Conservation (phyloP, 2,888 invertebrate genomes). For the Anagyrus pseudococci region DNA sequence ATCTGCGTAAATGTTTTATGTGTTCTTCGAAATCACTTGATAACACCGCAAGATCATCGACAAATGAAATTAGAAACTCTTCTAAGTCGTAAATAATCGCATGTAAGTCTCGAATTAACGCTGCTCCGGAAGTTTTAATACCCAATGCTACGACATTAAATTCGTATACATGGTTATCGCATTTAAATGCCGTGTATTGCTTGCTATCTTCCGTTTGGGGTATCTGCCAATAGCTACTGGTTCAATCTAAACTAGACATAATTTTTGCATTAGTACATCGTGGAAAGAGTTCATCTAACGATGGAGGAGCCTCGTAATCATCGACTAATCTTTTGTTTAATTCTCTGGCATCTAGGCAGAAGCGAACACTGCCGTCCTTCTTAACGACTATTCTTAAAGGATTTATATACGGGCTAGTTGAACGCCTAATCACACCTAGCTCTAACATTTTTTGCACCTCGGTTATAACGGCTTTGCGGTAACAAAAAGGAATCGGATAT, state of each 20-base stretch:
- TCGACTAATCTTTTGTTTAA: neutral
- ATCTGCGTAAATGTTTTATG: neutral
- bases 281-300: neutral
- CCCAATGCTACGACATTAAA: neutral
- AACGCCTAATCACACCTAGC: neutral
- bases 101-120: neutral
- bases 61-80: constrained; percentile 3
- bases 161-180: neutral
- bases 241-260: neutral
- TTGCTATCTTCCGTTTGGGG: neutral
- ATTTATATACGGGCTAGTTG: neutral
- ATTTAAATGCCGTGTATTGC: constrained; percentile 1
- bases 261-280: neutral
- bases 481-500: neutral
- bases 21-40: neutral
- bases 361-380: neutral
- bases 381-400: neutral
- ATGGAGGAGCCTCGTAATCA: neutral
- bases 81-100: neutral
- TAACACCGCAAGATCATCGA: neutral
- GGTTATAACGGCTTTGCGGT: neutral
- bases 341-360: neutral
- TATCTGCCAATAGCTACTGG: neutral
- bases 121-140: neutral
- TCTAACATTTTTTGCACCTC: neutral